Evolutionary conservation across 2,113 vertebrate species (phyloP).

Genomic region (Lophotis ruficrista): DNA sequence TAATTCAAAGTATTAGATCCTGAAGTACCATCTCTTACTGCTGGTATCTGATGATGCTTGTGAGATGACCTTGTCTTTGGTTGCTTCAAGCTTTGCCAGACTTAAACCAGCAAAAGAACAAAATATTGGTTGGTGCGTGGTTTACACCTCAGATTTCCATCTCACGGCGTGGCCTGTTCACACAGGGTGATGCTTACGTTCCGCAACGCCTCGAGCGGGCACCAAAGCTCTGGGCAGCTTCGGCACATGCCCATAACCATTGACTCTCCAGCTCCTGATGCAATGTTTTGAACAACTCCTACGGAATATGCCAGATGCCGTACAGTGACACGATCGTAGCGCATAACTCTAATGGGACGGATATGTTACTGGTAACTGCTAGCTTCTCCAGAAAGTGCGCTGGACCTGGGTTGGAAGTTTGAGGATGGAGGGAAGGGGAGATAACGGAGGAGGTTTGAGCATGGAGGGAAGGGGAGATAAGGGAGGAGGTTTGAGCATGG

Average conservation of each 20-base stretch:
- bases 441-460: background rate
- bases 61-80: background rate
- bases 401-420: background rate
- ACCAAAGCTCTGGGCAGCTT: background rate
- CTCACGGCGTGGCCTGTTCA: fast-evolving
- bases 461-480: background rate
- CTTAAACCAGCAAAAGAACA: background rate
- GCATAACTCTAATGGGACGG: fast-evolving
- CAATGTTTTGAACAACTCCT: background rate
- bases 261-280: background rate
- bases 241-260: too few species aligned
- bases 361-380: fast-evolving
- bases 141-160: background rate
- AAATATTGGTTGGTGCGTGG: background rate
- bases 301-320: background rate
- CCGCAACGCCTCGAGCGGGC: fast-evolving
- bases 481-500: background rate
- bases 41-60: background rate
- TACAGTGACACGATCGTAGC: fast-evolving
- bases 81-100: background rate
- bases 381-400: background rate
- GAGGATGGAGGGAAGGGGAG: background rate
- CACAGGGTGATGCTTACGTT: background rate
- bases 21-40: background rate
- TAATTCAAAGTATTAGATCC: background rate